A percentile compares a stretch with the other conserved stretches of the same genome.
phyloP scores from a whole-genome alignment of 2,888 invertebrate species.

The Clepsis dumicolana region DNA sequence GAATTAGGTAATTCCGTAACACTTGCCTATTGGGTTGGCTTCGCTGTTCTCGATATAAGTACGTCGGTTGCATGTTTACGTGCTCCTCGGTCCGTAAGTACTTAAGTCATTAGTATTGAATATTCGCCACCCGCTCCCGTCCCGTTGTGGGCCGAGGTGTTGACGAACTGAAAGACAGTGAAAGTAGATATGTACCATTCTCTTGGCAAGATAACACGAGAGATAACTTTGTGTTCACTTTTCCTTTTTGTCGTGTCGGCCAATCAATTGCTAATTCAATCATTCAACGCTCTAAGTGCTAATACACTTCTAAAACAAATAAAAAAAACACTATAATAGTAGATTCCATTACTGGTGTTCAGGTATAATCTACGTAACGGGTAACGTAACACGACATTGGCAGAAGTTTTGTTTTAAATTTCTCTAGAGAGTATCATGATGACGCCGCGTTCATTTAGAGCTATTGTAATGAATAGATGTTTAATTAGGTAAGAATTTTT shows the following conservation, averaged over 20 bases:
- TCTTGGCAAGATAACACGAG: constrained; percentile 63
- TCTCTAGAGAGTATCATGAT: constrained; percentile 35
- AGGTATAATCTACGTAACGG: constrained; percentile 39
- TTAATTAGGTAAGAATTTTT: constrained; percentile 38
- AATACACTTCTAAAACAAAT: constrained; percentile 57
- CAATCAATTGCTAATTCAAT: constrained; percentile 71
- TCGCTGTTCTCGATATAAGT: constrained; percentile 55
- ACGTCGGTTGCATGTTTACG: constrained; percentile 43
- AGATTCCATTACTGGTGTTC: constrained; percentile 34
- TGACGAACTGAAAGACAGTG: constrained; percentile 44
- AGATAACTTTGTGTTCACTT: constrained; percentile 68
- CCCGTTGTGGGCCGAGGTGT: constrained; percentile 35
- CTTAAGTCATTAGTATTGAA: constrained; percentile 44
- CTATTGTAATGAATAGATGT: constrained; percentile 33
- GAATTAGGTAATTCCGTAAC: constrained; percentile 73
- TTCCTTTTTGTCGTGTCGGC: constrained; percentile 65
- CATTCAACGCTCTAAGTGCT: constrained; percentile 60
- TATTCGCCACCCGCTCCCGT: constrained; percentile 33
- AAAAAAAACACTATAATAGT: constrained; percentile 52
- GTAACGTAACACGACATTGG: constrained; percentile 38
- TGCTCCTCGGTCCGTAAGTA: constrained; percentile 34
- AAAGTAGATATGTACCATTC: constrained; percentile 60
- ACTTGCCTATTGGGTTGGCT: constrained; percentile 65
- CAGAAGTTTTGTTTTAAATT: constrained; percentile 41
- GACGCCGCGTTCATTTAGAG: constrained; percentile 32